Evolutionary conservation across 92 coral and sea anemone species (phyloP), one percentile per base, ranked within the genome.

Genomic region (Galaxea fascicularis): DNA sequence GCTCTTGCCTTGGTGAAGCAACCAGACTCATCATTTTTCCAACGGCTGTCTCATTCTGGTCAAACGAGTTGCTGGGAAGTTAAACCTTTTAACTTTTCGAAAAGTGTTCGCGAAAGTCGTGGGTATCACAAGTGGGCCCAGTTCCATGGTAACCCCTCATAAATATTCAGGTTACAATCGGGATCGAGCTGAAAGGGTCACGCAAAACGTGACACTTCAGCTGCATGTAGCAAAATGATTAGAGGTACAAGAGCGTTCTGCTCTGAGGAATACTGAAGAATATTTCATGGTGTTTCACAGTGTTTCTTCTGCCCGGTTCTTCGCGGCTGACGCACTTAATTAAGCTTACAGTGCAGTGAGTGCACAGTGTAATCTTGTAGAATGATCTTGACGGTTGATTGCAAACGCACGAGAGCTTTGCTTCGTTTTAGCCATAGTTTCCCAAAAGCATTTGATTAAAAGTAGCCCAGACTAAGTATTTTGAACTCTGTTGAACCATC

Each of bases 1-100:
- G 27, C 28, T 83, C 81, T 73, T 64, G 81, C 3, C 79, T 64
- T 47, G 67, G 81, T n/a, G 81, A 47, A 63, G 87, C 65, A 20
- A 83, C 44, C 28, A 74, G 35, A 13, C 73, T 63, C 25, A 64
- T 75, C 87, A 81, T 81, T 0, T n/a, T 56, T 16, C 28, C 25
- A 28, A 16, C 24, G 15, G 18, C 31, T 15, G 67, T 20, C 39
- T 57, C 86, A 69, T 82, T 54, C 22, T 57, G 11, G 15, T 44
- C n/a, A 17, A 15, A 59, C 44, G 21, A 35, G 2, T 10, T 25
- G 27, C 35, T 21, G 20, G 9, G 0, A 18, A 24, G 8, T 7
- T 16, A 60, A 44, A 59, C 35, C 44, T 44, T 62, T 60, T 59
- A 56, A 25, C 68, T 21, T 18, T 54, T 4, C 25, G 18, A 54